These are phyloP conservation scores for Pleuronectes platessa DNA, from an alignment of 2,113 vertebrate species.

Conservation along the genomic window DNA sequence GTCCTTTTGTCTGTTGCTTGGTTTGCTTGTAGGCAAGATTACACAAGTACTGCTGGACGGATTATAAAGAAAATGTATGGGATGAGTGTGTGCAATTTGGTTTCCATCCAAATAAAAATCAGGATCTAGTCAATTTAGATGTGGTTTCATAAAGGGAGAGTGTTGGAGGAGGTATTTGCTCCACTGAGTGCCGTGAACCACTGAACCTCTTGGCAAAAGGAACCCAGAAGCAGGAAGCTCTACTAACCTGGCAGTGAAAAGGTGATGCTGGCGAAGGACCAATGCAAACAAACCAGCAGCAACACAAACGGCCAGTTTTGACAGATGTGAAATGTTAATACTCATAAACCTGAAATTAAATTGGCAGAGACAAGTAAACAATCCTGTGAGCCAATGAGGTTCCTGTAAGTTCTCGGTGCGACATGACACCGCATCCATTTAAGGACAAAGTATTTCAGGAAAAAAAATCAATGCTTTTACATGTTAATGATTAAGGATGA, in stretches of 20 bases:
- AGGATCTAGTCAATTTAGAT: no score
- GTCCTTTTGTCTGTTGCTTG: no score
- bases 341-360: neutral
- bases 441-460: conserved; percentile 21
- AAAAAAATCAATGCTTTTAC: conserved; percentile 34
- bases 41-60: no score
- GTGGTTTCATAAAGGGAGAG: no score
- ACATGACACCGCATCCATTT: neutral
- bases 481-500: conserved; percentile 19
- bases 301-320: conserved; percentile 9
- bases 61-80: no score
- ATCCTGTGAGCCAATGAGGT: neutral
- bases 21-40: no score
- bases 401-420: neutral
- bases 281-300: neutral
- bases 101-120: no score
- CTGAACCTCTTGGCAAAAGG: neutral
- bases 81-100: no score
- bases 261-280: neutral
- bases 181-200: neutral
- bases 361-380: neutral
- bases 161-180: neutral
- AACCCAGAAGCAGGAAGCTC: neutral
- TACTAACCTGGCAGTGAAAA: neutral
- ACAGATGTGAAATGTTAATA: neutral